A percentile compares a stretch with the other conserved stretches of the same genome.
These are phyloP conservation scores for Gadopsis marmoratus DNA, from an alignment of 2,797 vertebrate species.

Conservation along the genomic window DNA sequence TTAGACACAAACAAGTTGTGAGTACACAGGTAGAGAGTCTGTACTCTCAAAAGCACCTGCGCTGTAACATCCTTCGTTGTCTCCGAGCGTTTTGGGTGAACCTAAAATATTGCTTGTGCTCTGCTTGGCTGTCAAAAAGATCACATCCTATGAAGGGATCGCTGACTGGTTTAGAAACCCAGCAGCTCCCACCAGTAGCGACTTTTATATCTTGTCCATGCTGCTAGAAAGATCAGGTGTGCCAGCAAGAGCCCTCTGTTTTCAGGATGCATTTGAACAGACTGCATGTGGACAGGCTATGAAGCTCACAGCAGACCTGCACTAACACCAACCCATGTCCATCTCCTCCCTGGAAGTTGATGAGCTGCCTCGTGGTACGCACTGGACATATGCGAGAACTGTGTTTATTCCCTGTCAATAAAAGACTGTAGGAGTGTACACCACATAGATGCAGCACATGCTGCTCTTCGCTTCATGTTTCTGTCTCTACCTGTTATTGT, in stretches of 20 bases:
- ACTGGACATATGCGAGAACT: background rate
- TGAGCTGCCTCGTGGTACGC: background rate
- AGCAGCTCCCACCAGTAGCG: constrained; percentile 22
- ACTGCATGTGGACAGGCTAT: constrained; percentile 16
- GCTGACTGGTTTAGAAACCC: constrained; percentile 39
- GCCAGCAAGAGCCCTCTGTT: constrained; percentile 11
- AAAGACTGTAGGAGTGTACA: background rate
- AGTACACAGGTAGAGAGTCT: constrained; percentile 26
- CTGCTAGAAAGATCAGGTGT: constrained; percentile 20
- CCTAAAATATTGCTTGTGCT: constrained; percentile 35
- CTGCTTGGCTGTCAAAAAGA: constrained; percentile 38
- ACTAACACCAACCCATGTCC: constrained; percentile 10
- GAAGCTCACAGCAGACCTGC: constrained; percentile 32
- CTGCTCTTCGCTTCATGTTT: constrained; percentile 13
- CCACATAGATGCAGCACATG: background rate
- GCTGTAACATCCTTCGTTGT: constrained; percentile 31
- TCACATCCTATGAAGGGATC: constrained; percentile 13
- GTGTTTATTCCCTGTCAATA: constrained; percentile 21
- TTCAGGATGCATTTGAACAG: constrained; percentile 34
- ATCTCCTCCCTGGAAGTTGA: constrained; percentile 21
- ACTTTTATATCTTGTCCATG: constrained; percentile 20
- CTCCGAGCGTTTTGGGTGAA: constrained; percentile 29
- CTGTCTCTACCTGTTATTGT: background rate
- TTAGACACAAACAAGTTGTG: constrained; percentile 28
- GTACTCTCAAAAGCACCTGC: constrained; percentile 35